Percentiles rank a stretch among this genome's conserved stretches.
Evolutionary conservation across 1,140 invertebrate genomes (phyloP).

Genomic region (Octopus sinensis): DNA sequence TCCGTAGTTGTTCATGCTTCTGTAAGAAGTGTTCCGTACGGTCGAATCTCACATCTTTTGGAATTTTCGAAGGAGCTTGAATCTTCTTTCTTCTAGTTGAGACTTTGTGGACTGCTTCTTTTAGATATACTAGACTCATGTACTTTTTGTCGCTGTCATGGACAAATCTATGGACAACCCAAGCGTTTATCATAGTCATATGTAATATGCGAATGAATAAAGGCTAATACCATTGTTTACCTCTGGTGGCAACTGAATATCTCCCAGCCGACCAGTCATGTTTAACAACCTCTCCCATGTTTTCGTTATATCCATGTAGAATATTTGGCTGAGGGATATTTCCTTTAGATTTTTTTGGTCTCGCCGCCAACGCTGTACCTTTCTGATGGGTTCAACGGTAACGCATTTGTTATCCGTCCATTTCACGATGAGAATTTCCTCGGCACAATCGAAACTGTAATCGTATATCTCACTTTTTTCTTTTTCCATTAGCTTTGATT

Average conservation of each 20-base stretch:
- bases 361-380: background rate
- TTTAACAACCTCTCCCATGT: background rate
- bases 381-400: background rate
- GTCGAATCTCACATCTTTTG: too few relatives aligned
- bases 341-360: background rate
- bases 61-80: background rate
- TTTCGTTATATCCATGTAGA: background rate
- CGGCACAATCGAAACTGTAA: background rate
- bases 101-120: background rate
- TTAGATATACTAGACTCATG: background rate
- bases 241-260: background rate
- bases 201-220: background rate
- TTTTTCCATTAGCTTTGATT: background rate
- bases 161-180: background rate
- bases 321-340: background rate
- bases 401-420: constrained; percentile 3
- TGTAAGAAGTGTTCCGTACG: background rate
- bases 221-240: constrained; percentile 7
- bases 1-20: background rate
- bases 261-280: constrained; percentile 3
- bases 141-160: background rate
- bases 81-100: background rate
- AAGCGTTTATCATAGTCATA: constrained; percentile 3
- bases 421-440: constrained; percentile 1
- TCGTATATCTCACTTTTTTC: background rate